phyloP scores from a whole-genome alignment of 2,113 vertebrate species.

The cat (Felis catus) region DNA sequence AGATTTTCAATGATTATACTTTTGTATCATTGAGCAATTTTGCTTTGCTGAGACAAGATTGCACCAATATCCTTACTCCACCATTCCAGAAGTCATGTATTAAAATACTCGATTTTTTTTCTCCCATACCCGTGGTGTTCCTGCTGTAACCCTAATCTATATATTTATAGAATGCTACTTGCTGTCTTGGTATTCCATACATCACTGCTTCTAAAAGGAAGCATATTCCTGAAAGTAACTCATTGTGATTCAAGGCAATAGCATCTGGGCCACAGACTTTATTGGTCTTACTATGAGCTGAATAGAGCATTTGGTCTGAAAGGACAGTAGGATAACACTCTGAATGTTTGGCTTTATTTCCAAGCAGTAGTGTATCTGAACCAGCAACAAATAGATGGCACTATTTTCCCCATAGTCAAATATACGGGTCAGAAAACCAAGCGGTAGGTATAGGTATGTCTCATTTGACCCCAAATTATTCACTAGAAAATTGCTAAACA shows the following conservation, averaged over 20 bases:
- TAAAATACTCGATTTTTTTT: neutral
- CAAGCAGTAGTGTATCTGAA: neutral
- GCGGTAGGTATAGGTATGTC: accelerated
- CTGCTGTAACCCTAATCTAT: neutral
- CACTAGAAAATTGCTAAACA: neutral
- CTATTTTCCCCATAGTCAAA: neutral
- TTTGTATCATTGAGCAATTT: neutral
- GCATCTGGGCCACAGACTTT: neutral
- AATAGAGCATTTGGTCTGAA: neutral
- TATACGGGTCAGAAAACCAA: neutral
- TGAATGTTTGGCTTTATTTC: neutral
- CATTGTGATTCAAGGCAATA: neutral
- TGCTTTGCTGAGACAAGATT: neutral
- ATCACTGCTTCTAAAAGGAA: neutral
- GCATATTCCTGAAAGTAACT: neutral
- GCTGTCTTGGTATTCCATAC: neutral
- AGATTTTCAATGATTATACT: neutral
- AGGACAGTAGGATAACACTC: neutral
- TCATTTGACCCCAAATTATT: neutral
- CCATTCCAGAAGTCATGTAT: neutral
- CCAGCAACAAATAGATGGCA: neutral
- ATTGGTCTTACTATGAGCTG: neutral
- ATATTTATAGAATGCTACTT: neutral
- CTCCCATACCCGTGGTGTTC: neutral
- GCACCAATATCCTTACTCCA: neutral